phyloP scores from a whole-genome alignment of 1,140 invertebrate genomes.

The Apis cerana region DNA sequence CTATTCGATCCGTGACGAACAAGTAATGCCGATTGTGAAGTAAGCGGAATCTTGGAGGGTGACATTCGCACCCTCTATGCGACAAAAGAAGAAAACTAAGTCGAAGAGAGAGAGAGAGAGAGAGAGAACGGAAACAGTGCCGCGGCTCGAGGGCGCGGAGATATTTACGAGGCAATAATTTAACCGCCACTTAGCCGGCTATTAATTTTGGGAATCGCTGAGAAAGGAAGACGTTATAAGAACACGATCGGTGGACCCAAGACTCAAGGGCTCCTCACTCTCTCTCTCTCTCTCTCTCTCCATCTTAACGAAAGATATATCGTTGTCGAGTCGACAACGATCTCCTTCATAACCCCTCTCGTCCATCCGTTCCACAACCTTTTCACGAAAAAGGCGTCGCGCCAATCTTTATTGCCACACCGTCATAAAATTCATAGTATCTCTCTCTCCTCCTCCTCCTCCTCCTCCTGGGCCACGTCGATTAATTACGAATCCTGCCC shows the following conservation, averaged over 20 bases:
- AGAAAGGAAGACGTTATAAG: conserved; percentile 74
- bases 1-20: conserved; percentile 27
- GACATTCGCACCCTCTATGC: conserved; percentile 62
- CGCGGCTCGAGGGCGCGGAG: conserved; percentile 65
- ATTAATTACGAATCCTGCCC: conserved; percentile 32
- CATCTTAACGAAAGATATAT: conserved; percentile 42
- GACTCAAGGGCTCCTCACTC: conserved; percentile 31
- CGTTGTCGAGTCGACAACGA: conserved; percentile 36
- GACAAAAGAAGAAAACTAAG: background rate
- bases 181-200: conserved; percentile 78
- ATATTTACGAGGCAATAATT: conserved; percentile 80
- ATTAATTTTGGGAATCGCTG: conserved; percentile 78
- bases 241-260: conserved; percentile 49
- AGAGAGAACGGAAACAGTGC: conserved; percentile 62
- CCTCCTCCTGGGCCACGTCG: background rate
- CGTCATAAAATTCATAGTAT: conserved; percentile 42
- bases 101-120: background rate
- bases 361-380: background rate
- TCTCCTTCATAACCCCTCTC: conserved; percentile 25
- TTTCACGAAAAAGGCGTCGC: conserved; percentile 16
- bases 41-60: conserved; percentile 54
- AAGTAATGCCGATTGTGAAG: conserved; percentile 27
- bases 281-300: too few relatives aligned
- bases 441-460: background rate
- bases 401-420: conserved; percentile 36